Base-by-base conservation (phyloP, 2,888 invertebrate genomes). In the Euproctis similis region DNA sequence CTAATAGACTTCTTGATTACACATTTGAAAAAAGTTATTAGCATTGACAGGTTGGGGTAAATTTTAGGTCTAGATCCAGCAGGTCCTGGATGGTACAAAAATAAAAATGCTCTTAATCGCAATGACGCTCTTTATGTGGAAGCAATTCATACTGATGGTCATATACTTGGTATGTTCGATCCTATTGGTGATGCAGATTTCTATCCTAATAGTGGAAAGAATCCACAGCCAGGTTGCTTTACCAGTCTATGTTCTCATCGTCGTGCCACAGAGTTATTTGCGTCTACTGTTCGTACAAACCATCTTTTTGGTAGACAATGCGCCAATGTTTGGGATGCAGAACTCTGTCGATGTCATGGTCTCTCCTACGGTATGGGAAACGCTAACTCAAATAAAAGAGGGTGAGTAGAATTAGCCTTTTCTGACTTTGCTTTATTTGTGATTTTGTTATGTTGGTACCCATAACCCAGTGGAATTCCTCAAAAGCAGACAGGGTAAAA, bases 121-220 rank as follows among this genome's bases (percentile, higher is more conserved):
- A 14, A 11, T 12, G 31, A 37, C 13, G 37, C 14, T 11, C 30
- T 21, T 12, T 41, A 41, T 9, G 41, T 38, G 1, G 41, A 37
- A 28, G 26, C 27, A 6, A 35, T 41, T 7, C 41, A 41, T 10
- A 41, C 37, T 7, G 31, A 33, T 20, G 14, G 30, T 9, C 21
- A 24, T 12, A 20, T 18, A 24, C 11, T 28, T 28, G 7, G 40
- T 36, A 6, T 29, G 12, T 12, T 8, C 3, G 12, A 13, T 3
- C 19, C 28, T 2, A 26, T 19, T 12, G 39, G 33, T 1, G 14
- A 39, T 24, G 33, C 29, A 2, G 36, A 39, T 13, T 36, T 39
- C 18, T 39, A 31, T 7, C 36, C 36, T 4, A 36, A 39, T 12
- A 34, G 39, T 5, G 39, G 39, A 8, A 21, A 8, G 10, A 21